Evolutionary conservation across 2,888 invertebrate species (phyloP), one percentile per base, ranked within the genome.

Genomic region (Hybos culiciformis): DNA sequence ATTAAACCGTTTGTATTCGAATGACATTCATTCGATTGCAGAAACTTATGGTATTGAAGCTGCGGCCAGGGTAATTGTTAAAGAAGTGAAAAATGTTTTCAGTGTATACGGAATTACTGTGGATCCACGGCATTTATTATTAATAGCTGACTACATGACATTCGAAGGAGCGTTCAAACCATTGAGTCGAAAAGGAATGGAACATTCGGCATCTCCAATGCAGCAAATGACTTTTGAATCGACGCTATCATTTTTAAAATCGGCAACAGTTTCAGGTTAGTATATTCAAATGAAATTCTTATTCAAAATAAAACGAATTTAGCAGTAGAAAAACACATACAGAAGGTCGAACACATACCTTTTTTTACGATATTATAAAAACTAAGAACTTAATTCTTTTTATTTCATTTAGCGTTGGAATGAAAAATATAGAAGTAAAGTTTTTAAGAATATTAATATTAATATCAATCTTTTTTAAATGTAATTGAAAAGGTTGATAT

Each of bases 171-270:
- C 72, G 1, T 93, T 86, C 58, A 81, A 83, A 56, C 86, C 97
- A 0, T 78, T 97, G 65, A 97, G 86, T 61, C 73, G 98, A 19
- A 78, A 76, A 54, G 91, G 93, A 8, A 90, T 99, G 79, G 83
- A 83, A 53, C 76, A 79, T 39, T 85, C 83, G n/a, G 74, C 90
- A 0, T 97, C 97, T 1, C 92, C 96, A 0, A 66, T 98, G 15
- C 98, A 97, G 62, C 93, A 96, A 67, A 97, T 98, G 87, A 91
- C 90, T 1, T 99, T 96, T 60, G 98, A 99, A 63, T 88, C 94
- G 2, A 84, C 92, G 4, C 69, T 91, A 47, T 76, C 76, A 51
- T 96, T 94, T 62, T 68, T 98, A 49, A 79, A 77, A 43, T 84
- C 91, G 0, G 78, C 84, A 0, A 63, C 81, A 5, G 55, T 63